phyloP scores from a whole-genome alignment of 2,113 vertebrate genomes.

The Puma concolor region DNA sequence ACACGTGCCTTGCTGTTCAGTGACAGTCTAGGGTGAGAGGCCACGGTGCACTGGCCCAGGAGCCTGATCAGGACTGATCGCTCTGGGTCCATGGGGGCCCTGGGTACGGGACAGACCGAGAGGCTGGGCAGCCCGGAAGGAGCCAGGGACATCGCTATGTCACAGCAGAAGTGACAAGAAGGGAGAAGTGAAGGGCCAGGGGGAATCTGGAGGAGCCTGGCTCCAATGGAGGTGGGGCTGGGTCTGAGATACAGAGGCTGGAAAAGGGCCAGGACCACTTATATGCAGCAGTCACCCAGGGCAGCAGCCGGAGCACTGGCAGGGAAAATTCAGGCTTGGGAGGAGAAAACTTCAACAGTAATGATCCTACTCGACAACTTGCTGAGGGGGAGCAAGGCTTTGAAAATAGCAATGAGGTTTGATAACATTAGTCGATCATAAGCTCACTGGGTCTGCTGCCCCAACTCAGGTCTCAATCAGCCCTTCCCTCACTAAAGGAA shows the following conservation, averaged over 20 bases:
- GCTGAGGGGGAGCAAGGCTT: neutral
- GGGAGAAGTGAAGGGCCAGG: neutral
- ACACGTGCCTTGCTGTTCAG: rapidly evolving
- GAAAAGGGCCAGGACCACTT: constrained; percentile 45
- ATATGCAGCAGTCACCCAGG: constrained; percentile 29
- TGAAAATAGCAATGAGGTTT: constrained; percentile 55
- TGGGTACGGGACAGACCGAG: neutral
- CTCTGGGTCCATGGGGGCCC: rapidly evolving
- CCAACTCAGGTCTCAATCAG: neutral
- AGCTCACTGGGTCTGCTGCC: neutral
- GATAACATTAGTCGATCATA: neutral
- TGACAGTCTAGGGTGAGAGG: neutral
- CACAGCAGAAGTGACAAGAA: neutral
- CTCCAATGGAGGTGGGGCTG: neutral
- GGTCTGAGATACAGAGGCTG: neutral
- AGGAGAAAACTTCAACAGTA: neutral
- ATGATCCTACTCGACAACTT: constrained; percentile 34
- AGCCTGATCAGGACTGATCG: neutral
- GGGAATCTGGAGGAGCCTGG: neutral
- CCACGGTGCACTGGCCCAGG: neutral
- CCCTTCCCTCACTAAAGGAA: constrained; percentile 35
- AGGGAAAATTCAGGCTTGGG: constrained; percentile 61
- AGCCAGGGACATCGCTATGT: neutral
- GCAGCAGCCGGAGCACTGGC: neutral
- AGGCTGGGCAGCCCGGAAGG: neutral